Evolutionary conservation across 2,888 invertebrate species (phyloP).

Genomic region (Cerastis rubricosa): DNA sequence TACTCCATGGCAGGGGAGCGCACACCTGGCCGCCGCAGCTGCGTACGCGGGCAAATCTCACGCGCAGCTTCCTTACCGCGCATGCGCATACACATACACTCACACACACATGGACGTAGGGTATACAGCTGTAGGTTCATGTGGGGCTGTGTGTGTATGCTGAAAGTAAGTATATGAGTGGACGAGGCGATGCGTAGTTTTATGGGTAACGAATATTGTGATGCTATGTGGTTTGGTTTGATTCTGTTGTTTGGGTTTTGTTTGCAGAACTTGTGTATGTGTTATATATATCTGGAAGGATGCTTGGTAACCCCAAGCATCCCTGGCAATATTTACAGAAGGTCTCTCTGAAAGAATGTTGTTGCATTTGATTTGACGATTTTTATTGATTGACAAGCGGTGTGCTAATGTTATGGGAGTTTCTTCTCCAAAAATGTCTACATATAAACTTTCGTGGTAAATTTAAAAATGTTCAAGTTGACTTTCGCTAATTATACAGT

Average conservation of each 20-base stretch:
- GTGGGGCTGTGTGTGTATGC: slow-evolving; percentile 33
- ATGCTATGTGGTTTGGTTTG: background rate
- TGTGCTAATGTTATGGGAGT: background rate
- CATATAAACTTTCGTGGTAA: background rate
- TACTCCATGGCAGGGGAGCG: slow-evolving; percentile 78
- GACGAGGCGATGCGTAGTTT: slow-evolving; percentile 46
- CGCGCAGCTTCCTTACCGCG: slow-evolving; percentile 89
- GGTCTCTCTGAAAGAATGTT: too few species aligned
- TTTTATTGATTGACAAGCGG: background rate
- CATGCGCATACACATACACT: slow-evolving; percentile 82
- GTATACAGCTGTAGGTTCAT: slow-evolving; percentile 56
- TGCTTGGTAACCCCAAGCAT: too few species aligned
- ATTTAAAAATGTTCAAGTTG: too few species aligned
- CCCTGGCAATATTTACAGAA: background rate
- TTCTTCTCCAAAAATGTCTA: background rate
- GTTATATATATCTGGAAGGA: background rate
- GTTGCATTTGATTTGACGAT: too few species aligned
- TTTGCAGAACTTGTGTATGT: background rate
- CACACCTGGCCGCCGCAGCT: slow-evolving; percentile 90
- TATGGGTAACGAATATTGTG: slow-evolving; percentile 29
- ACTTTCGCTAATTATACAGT: background rate
- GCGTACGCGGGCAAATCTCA: slow-evolving; percentile 88
- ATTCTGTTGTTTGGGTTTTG: slow-evolving; percentile 6
- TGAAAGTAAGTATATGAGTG: slow-evolving; percentile 53
- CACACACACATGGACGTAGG: slow-evolving; percentile 9